Evolutionary conservation across 2,797 vertebrate species (phyloP), one percentile per base, ranked within the genome.

Genomic region (Psittacula derbiana): DNA sequence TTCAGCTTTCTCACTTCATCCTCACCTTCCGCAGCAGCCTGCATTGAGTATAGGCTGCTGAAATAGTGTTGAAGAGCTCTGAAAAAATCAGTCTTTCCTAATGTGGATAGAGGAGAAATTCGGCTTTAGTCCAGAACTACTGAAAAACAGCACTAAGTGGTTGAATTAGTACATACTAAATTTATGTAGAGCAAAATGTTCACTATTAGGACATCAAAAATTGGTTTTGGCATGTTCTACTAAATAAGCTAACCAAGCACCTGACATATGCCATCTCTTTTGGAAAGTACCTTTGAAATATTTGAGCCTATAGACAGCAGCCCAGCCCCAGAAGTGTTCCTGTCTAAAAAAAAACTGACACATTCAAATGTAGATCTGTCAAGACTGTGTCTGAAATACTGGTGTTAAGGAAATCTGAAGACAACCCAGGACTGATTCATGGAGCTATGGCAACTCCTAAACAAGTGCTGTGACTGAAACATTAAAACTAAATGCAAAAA

Each of bases 381-480:
- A 81, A 20, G 41, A 58, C 27, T 72, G 1, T 61, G 12, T 69
- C 75, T 82, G 71, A 91, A 87, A 85, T 47, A 18, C 31, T 41
- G 44, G 55, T 79, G 70, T 84, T 93, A 86, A 72, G 74, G 64
- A 92, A 95, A 92, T 43, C 47, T 87, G 64, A 80, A 92, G 67
- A 71, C 52, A 87, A 10, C 17, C 16, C 11, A 57, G 69, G 25
- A 44, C 43, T 60, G 64, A 50, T 81, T 65, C 49, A 49, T 76
- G 71, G 75, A 82, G 49, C 58, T 82, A 67, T 57, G 23, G 27
- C 67, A 89, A 76, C 50, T 52, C 46, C 31, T 71, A 60, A 94
- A 47, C 49, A 87, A 66, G 50, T 55, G 41, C 33, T 82, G 33
- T 70, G 46, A 84, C 38, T 57, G 44, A 87, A 95, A 88, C 20